Base-by-base conservation (phyloP, 2,888 invertebrate species). In the Dolichomitus sp. region DNA sequence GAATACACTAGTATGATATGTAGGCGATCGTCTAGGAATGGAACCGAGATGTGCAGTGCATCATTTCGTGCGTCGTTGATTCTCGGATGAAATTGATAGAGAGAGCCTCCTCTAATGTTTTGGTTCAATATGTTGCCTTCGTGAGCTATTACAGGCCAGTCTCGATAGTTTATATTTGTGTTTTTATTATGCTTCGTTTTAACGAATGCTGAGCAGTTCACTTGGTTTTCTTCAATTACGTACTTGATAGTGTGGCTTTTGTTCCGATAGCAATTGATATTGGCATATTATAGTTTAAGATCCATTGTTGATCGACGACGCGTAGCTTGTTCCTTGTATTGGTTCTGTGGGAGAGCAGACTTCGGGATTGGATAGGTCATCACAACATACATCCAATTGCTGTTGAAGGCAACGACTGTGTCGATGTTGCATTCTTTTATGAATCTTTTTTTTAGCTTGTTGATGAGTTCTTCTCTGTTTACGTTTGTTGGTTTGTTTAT, bases 371-470 rank as follows among this genome's bases (percentile, higher is more conserved):
- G 4, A 30, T 30, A 14, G 7, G 30, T 73, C 73, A 73, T 73
- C 7, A 74, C 23, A 2, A 74, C 23, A n/a, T 74, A 65, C 61
- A 65, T 52, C 61, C 61, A 61, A 48, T 61, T 73, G 7, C 73
- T 33, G 0, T 42, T 54, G 54, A 74, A 74, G 14, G 27, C 54
- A 11, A 74, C 63, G 2, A 27, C 17, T 74, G 23, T n/a, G n/a
- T 65, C 65, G 33, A 65, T 27, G 14, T 45, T 65, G 11, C 11
- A 30, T 17, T 74, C 65, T 27, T 54, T 52, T 0, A 74, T 30
- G 50, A n/a, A 74, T 9, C 63, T 7, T n/a, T 11, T 42, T 30
- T 63, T 63, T 12, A 73, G 61, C n/a, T 73, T 73, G 4, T 48
- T 12, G 11, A 73, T 61, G 0, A 74, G 54, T 42, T 52, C 65